A percentile compares a stretch with the other conserved stretches of the same genome.
Evolutionary conservation across 2,113 vertebrate species (phyloP).

Genomic region (Cercocebus atys): DNA sequence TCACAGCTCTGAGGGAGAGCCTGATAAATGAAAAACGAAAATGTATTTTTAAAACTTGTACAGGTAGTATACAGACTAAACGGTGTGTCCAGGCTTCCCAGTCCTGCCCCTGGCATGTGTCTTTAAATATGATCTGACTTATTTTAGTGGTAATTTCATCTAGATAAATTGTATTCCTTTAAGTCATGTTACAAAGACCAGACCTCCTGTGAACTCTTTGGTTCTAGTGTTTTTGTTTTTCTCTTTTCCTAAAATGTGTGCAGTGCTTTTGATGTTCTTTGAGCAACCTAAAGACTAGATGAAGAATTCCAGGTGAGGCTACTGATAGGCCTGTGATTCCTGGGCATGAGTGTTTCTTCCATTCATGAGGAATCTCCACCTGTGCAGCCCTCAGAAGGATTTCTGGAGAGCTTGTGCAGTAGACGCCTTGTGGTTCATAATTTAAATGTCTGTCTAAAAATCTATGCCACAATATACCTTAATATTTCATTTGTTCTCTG

Average conservation of each 20-base stretch:
- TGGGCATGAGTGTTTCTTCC: background rate
- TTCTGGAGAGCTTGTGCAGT: background rate
- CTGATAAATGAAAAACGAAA: background rate
- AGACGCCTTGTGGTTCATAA: background rate
- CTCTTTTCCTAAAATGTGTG: background rate
- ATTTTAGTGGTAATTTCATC: background rate
- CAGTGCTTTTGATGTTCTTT: background rate
- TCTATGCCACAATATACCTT: background rate
- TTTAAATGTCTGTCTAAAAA: constrained; percentile 17
- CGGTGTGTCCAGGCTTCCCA: accelerated
- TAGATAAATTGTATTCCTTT: background rate
- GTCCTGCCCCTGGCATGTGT: background rate
- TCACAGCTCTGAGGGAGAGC: background rate
- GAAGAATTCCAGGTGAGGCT: background rate
- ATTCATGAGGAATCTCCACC: background rate
- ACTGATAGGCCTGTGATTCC: background rate
- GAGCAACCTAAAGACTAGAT: background rate
- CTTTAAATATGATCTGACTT: background rate
- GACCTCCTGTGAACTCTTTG: background rate
- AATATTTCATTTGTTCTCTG: constrained; percentile 40
- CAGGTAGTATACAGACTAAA: background rate
- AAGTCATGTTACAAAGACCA: background rate
- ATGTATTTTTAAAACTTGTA: background rate
- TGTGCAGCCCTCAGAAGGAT: accelerated
- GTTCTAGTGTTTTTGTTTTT: background rate